Base-by-base conservation (phyloP, 2,888 invertebrate genomes). In the Lordiphosa fenestrarum region DNA sequence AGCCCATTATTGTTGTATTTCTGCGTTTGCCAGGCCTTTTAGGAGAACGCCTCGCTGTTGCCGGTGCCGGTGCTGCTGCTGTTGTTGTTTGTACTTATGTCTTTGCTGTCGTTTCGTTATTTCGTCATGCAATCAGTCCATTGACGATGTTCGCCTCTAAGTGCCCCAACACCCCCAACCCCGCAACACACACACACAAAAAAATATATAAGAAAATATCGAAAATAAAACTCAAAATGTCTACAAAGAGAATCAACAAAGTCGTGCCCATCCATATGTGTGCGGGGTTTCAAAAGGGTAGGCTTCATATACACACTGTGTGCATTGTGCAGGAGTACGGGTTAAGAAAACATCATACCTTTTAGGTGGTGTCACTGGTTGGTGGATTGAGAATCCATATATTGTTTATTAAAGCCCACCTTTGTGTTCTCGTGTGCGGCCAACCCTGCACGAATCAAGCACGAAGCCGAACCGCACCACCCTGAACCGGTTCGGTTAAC, bases 61-160 rank as follows among this genome's bases (percentile, higher is more conserved):
- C 41, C 47, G 19, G 13, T 60, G 33, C 42, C 42, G 30, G 30
- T 44, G 36, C 44, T 60, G 42, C 5, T 46, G 38, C 7, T 23
- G 48, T 30, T 50, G 54, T 37, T 53, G 38, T 53, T 48, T 59
- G 42, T 52, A 52, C 49, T 55, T 70, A 53, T 66, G 66, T 68
- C 63, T 51, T 49, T 67, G 74, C 65, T 61, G 69, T 66, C 66
- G 80, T 75, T 78, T 72, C 80, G 83, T 84, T 83, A 82, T 82
- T 77, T 82, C 63, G 73, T 69, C 84, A 82, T 84, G 83, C 77
- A 82, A 84, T 81, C 84, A 84, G 80, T 65, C 60, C 51, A 35
- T 51, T 58, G 53, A 49, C 38, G 42, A 48, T 58, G 55, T 55
- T 67, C 58, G 73, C 50, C 66, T 71, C 76, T 73, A 76, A 80